A percentile compares a stretch with the other conserved stretches of the same genome.
Evolutionary conservation across 1,140 invertebrate genomes (phyloP).

Genomic region (Carposina sasakii): DNA sequence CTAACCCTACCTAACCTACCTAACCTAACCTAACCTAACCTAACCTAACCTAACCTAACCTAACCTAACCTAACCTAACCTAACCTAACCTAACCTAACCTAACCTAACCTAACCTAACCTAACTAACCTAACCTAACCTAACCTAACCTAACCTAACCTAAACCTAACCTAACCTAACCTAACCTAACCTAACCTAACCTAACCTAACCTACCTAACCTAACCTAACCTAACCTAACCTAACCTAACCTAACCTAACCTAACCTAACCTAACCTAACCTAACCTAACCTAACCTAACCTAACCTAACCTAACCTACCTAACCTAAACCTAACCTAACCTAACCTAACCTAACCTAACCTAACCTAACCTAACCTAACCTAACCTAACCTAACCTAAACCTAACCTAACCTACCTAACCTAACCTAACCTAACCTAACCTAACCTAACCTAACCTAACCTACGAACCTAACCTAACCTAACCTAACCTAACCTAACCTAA

Average conservation of each 20-base stretch:
- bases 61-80: slow-evolving; percentile 22
- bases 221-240: slow-evolving; percentile 27
- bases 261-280: slow-evolving; percentile 34
- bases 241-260: slow-evolving; percentile 34
- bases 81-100: slow-evolving; percentile 20
- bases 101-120: slow-evolving; percentile 24
- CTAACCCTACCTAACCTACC: slow-evolving; percentile 12
- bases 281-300: slow-evolving; percentile 33
- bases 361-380: too few relatives aligned
- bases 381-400: too few relatives aligned
- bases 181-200: slow-evolving; percentile 19
- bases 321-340: slow-evolving; percentile 28
- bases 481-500: slow-evolving; percentile 23
- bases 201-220: slow-evolving; percentile 29
- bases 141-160: slow-evolving; percentile 30
- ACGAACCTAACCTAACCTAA: slow-evolving; percentile 12
- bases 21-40: slow-evolving; percentile 19
- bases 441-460: slow-evolving; percentile 19
- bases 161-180: slow-evolving; percentile 23
- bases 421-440: slow-evolving; percentile 4
- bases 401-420: slow-evolving; percentile 1
- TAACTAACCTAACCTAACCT: slow-evolving; percentile 27
- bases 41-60: slow-evolving; percentile 23
- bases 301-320: slow-evolving; percentile 30
- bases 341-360: slow-evolving; percentile 28